Conservation (phyloP, 1,140 invertebrate species). For the Atta cephalotes region DNA sequence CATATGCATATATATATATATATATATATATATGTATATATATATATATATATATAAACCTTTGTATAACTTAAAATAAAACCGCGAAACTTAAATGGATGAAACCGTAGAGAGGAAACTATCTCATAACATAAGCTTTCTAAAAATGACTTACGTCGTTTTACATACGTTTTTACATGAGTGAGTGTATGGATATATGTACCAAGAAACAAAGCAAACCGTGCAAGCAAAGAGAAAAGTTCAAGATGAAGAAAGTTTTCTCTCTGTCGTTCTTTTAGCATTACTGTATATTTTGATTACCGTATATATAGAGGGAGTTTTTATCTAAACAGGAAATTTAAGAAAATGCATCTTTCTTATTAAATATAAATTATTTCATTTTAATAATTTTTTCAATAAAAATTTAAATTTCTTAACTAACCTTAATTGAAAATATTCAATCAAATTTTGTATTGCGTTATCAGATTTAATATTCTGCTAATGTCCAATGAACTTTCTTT, state of each 20-base stretch:
- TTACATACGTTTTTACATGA: not conserved
- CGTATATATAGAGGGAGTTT: not conserved
- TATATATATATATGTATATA: no score
- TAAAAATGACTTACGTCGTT: not conserved
- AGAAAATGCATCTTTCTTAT: not conserved
- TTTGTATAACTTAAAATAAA: conserved; percentile 27
- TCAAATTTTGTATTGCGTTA: not conserved
- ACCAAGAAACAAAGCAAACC: not conserved
- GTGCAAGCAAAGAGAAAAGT: conserved; percentile 27
- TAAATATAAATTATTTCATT: conserved; percentile 23
- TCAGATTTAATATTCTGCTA: not conserved
- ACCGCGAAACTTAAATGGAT: conserved; percentile 1
- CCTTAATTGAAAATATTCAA: not conserved
- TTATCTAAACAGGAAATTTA: not conserved
- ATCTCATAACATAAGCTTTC: not conserved
- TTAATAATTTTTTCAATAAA: not conserved
- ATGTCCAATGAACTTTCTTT: not conserved
- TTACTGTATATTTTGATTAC: not conserved
- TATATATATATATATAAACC: not conserved
- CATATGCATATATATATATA: not conserved
- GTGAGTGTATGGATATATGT: not conserved
- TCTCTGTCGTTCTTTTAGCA: not conserved
- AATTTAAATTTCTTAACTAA: conserved; percentile 5
- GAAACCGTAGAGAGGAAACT: not conserved
- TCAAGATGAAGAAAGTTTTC: conserved; percentile 22